Base-by-base conservation (phyloP, 2,797 vertebrate species). In the Paguma larvata region DNA sequence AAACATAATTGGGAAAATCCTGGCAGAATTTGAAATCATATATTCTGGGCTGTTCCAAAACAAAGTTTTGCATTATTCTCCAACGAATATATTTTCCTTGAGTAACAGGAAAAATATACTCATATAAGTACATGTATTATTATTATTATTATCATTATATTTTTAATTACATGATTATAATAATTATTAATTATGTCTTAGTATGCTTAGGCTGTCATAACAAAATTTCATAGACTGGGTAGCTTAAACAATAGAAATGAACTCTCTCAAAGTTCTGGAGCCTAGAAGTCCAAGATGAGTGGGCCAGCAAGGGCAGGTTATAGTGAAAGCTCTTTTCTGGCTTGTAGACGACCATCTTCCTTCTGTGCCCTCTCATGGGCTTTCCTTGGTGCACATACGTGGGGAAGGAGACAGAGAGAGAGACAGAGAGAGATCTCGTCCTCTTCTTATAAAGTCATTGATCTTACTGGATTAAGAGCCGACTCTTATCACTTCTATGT, bases 31-130 rank as follows among this genome's bases (percentile, higher is more conserved):
- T 51, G 65, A 85, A 85, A 88, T 85, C 15, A 56, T 3, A 70
- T 80, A 88, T 85, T 95, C 34, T 91, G 14, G 15, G 32, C 44
- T 87, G 12, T 94, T 80, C 12, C n/a, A 79, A 73, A 89, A 46
- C 12, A 56, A 90, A 95, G n/a, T 87, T 95, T 27, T 87, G 14
- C 27, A 63, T 90, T 90, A 80, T 32, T 68, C 70, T 67, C 46
- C 7, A 77, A 48, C 30, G n/a, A 89, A 51, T 63, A 65, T 48
- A 59, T 82, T 89, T 92, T 59, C 27, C 53, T 62, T 80, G 30
- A 85, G 7, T 8, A 85, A 85, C 5, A 86, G 13, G 38, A 65
- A 95, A 75, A n/a, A 67, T 13, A 2, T 32, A 44, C 27, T 73
- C 27, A 32, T 62, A 4, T 48, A 62, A 92, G 5, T 23, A 5